Conservation (phyloP, 2,113 vertebrate species). For the Xiphophorus maculatus region DNA sequence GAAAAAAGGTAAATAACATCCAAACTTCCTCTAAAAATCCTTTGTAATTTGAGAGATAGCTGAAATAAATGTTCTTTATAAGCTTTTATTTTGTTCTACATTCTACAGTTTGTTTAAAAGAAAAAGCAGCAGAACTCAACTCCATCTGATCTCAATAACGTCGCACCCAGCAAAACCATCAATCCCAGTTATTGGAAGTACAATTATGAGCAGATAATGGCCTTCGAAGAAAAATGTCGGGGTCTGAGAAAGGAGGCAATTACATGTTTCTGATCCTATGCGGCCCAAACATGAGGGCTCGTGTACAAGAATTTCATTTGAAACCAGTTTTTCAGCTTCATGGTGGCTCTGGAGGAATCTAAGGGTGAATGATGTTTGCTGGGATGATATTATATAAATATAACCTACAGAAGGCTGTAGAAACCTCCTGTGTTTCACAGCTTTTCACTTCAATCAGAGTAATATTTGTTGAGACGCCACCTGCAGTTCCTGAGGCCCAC, state of each 20-base stretch:
- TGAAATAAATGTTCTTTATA: not conserved
- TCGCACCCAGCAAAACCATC: not conserved
- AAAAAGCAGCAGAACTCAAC: not conserved
- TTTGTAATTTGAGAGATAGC: not conserved
- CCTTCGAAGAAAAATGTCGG: not conserved
- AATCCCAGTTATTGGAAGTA: not conserved
- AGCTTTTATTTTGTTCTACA: not conserved
- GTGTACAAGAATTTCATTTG: not conserved
- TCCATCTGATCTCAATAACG: not conserved
- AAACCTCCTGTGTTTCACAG: not conserved
- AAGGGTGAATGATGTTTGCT: not conserved
- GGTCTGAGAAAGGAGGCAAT: not conserved
- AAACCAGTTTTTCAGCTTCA: not conserved
- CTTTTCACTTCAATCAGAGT: not conserved
- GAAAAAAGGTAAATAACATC: slow-evolving; percentile 34
- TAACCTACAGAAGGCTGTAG: not conserved
- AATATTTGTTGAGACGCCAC: not conserved
- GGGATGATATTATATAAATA: not conserved
- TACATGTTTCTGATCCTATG: not conserved
- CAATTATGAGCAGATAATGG: not conserved
- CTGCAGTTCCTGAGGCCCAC: not conserved
- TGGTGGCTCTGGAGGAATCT: not conserved
- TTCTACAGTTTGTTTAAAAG: not conserved
- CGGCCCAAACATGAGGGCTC: not conserved
- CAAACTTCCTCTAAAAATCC: slow-evolving; percentile 17